These are phyloP conservation scores for Zaprionus capensis DNA, from an alignment of 1,140 invertebrate species.

Conservation along the genomic window DNA sequence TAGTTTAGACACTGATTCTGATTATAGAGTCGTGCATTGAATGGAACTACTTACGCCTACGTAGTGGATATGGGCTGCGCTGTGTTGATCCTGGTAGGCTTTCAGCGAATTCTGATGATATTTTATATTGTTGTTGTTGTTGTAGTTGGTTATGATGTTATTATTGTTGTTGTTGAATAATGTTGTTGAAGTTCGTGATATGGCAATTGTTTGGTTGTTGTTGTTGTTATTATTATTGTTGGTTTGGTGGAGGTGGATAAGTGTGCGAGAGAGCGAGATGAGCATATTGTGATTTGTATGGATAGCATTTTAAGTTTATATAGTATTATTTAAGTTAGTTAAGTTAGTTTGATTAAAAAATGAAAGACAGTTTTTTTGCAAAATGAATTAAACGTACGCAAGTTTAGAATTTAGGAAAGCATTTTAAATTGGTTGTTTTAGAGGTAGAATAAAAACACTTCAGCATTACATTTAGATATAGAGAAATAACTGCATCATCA, in stretches of 20 bases:
- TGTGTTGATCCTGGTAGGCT: constrained; percentile 92
- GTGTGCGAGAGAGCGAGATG: constrained; percentile 46
- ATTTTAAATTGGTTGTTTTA: background rate
- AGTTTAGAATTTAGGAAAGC: background rate
- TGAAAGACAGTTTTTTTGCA: background rate
- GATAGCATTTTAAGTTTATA: constrained; percentile 59
- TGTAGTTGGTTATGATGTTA: constrained; percentile 29
- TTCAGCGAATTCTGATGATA: constrained; percentile 91
- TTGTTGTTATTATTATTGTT: constrained; percentile 40
- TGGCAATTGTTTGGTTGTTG: constrained; percentile 41
- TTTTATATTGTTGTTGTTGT: constrained; percentile 39
- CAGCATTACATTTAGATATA: constrained; percentile 10
- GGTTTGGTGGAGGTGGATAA: constrained; percentile 37
- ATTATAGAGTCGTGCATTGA: constrained; percentile 57
- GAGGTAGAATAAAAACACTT: background rate
- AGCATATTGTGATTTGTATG: constrained; percentile 62
- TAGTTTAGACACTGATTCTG: constrained; percentile 44
- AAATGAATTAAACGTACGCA: background rate
- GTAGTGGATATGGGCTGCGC: constrained; percentile 91
- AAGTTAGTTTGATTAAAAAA: constrained; percentile 22
- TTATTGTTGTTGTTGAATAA: constrained; percentile 18
- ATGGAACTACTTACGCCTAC: constrained; percentile 90
- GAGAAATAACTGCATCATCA: background rate
- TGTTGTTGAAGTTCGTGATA: constrained; percentile 24
- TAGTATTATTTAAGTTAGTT: constrained; percentile 35